phyloP scores from a whole-genome alignment of 1,140 invertebrate genomes.

The Stenopsyche tienmushanensis region DNA sequence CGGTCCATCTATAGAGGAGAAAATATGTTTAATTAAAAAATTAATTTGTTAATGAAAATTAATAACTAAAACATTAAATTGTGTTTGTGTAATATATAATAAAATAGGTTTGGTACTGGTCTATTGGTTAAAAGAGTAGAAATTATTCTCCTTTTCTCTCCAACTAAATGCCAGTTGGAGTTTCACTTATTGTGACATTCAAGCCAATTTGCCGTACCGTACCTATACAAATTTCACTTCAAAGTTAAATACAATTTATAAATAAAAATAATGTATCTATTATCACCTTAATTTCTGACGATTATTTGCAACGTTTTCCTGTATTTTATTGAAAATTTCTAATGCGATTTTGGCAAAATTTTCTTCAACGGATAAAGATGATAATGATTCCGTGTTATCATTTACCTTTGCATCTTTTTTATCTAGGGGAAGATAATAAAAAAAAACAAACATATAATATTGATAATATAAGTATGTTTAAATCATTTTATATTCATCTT shows the following conservation, averaged over 20 bases:
- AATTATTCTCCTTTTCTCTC: too few relatives aligned
- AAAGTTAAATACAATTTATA: too few relatives aligned
- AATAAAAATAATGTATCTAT: too few relatives aligned
- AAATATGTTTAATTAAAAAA: neutral
- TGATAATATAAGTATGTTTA: neutral
- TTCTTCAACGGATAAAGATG: slow-evolving; percentile 10
- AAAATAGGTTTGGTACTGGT: too few relatives aligned
- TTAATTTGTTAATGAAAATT: neutral
- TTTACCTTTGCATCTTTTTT: slow-evolving; percentile 1
- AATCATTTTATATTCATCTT: neutral
- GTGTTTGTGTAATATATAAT: too few relatives aligned
- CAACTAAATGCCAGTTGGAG: too few relatives aligned
- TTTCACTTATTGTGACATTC: too few relatives aligned
- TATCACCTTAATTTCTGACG: too few relatives aligned
- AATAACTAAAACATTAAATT: too few relatives aligned
- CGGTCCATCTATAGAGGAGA: slow-evolving; percentile 32
- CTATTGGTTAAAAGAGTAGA: too few relatives aligned
- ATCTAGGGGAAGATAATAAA: neutral
- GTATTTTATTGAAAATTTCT: slow-evolving; percentile 34
- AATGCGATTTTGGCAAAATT: slow-evolving; percentile 35
- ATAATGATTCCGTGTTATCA: slow-evolving; percentile 19
- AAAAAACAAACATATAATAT: neutral
- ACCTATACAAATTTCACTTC: too few relatives aligned
- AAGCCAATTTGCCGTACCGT: too few relatives aligned
- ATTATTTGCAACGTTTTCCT: slow-evolving; percentile 19